Evolutionary conservation across 2,797 vertebrate species (phyloP), one percentile per base, ranked within the genome.

Genomic region (Anguilla anguilla): DNA sequence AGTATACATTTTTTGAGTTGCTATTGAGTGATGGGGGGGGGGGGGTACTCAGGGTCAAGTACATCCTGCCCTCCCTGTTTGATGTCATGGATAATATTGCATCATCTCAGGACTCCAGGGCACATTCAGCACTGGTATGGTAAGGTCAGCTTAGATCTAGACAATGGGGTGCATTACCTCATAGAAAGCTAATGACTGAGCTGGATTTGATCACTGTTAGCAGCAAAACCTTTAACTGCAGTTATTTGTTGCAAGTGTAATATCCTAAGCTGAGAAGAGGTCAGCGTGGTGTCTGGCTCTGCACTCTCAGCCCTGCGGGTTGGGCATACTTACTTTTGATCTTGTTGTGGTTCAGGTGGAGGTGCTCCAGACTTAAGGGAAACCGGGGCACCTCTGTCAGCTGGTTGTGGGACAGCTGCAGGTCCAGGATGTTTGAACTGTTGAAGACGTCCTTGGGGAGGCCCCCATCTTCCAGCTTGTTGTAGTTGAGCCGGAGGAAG

Each of bases 311-410:
- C 39, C 10, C 2, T 49, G 7, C 10, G 2, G 28, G 31, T 51
- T 49, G 6, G 77, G 22, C 7, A 25, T 9, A 97, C 98, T 96
- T 97, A 99, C 98, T 97, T 96, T 96, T 97, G 92, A 99, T 99
- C 92, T 94, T 98, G 95, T 99, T 99, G 94, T 99, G 97, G 94
- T 99, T 97, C 2, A 99, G 97, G 91, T 98, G 96, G 87, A 99
- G 97, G 87, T 99, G 98, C 89, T 99, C 97, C 6, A 99, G 96
- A 6, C 96, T 96, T 79, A 96, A 90, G 53, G 96, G 95, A 89
- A 99, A 97, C 2, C 94, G 53, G 28, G 98, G 98, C 69, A 99
- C 94, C 92, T 97, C 97, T 5, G 98, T 98, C 91, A 99, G 95
- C 87, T 96, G 96, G 91, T 99, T 99, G 94, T 99, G 94, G 85